phyloP scores from a whole-genome alignment of 2,113 vertebrate genomes.

The Oreochromis tanganicae region DNA sequence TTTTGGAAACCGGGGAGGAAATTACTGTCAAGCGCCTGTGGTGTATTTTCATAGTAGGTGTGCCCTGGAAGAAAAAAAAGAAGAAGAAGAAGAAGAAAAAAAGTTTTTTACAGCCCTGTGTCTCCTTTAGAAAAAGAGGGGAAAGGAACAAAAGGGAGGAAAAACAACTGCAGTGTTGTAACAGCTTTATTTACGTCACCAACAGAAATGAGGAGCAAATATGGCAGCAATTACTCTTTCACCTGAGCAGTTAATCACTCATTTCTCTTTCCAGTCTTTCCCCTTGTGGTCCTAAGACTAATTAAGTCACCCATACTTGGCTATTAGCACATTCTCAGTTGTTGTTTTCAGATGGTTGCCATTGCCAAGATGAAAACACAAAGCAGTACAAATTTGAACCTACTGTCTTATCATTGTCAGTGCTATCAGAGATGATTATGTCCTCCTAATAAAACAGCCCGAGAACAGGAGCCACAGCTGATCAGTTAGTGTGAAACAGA shows the following conservation, averaged over 20 bases:
- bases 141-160: slow-evolving; percentile 38
- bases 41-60: slow-evolving; percentile 72
- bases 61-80: slow-evolving; percentile 42
- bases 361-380: slow-evolving; percentile 36
- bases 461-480: not conserved
- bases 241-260: slow-evolving; percentile 36
- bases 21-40: slow-evolving; percentile 44
- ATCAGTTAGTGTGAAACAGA: slow-evolving; percentile 7
- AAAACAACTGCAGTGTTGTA: not conserved
- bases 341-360: slow-evolving; percentile 47
- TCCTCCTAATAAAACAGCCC: not conserved
- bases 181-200: slow-evolving; percentile 30
- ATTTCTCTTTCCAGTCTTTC: not conserved
- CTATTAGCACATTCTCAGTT: not conserved
- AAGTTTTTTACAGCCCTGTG: slow-evolving; percentile 7
- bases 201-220: slow-evolving; percentile 8
- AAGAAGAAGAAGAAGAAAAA: slow-evolving; percentile 5
- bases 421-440: not conserved
- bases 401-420: not conserved
- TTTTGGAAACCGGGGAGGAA: slow-evolving; percentile 40
- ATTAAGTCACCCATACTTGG: not conserved
- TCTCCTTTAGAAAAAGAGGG: slow-evolving; percentile 14
- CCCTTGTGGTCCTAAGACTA: not conserved
- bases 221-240: slow-evolving; percentile 32
- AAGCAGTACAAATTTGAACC: not conserved